phyloP scores from a whole-genome alignment of 2,797 vertebrate species.

The Limosa lapponica region DNA sequence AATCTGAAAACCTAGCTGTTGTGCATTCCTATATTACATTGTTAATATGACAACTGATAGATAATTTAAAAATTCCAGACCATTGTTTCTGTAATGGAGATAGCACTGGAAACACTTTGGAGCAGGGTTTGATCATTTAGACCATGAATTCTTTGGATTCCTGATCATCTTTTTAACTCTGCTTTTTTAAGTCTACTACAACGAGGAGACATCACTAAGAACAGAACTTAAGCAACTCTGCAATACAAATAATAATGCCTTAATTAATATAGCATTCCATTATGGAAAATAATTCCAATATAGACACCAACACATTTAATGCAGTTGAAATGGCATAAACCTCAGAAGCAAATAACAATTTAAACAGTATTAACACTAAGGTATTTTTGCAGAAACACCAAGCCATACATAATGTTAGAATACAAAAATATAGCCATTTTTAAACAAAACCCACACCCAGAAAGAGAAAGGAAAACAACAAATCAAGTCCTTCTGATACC shows the following conservation, averaged over 20 bases:
- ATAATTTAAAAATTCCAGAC: neutral
- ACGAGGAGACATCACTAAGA: neutral
- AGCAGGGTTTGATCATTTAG: neutral
- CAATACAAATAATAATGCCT: neutral
- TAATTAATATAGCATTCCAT: neutral
- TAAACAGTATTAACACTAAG: neutral
- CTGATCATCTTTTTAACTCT: neutral
- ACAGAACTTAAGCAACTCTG: neutral
- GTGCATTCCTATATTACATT: neutral
- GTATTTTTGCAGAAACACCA: neutral
- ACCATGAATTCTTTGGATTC: neutral
- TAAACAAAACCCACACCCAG: neutral
- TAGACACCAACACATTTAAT: neutral
- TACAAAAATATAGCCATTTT: neutral
- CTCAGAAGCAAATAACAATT: neutral
- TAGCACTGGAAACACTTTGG: neutral
- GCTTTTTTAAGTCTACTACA: neutral
- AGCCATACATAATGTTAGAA: neutral
- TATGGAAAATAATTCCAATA: neutral
- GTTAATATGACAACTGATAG: neutral
- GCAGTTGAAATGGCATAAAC: neutral
- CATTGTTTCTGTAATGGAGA: neutral
- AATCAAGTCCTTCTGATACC: neutral
- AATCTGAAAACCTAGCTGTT: neutral
- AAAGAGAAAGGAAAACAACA: neutral